These are phyloP conservation scores for Neostethus bicornis DNA, from an alignment of 2,797 vertebrate genomes.

Conservation along the genomic window DNA sequence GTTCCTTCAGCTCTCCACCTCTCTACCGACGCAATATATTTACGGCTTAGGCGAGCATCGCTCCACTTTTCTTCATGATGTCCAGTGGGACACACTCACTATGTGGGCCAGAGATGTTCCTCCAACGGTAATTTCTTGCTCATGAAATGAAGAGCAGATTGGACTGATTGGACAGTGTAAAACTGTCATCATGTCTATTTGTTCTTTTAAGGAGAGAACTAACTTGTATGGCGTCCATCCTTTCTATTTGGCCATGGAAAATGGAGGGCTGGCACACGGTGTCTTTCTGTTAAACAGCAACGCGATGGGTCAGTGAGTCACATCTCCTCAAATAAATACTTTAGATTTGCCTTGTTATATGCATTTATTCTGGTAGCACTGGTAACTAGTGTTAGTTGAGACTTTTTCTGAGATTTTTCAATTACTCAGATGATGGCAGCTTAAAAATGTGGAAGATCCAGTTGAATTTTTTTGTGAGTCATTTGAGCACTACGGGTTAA, in stretches of 20 bases:
- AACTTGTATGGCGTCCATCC: conserved; percentile 91
- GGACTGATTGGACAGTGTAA: not conserved
- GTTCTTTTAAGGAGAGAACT: conserved; percentile 75
- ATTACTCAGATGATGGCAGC: not conserved
- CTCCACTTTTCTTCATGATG: conserved; percentile 81
- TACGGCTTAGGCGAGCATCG: conserved; percentile 90
- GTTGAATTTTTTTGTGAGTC: not conserved
- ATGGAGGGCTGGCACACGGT: conserved; percentile 81
- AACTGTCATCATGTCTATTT: conserved; percentile 12
- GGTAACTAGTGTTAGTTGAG: not conserved
- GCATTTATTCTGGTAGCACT: too few relatives aligned
- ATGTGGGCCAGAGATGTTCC: conserved; percentile 88
- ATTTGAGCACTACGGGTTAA: not conserved
- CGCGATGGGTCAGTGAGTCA: conserved; percentile 83
- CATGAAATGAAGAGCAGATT: not conserved
- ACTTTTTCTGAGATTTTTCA: conserved; percentile 1
- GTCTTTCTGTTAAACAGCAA: conserved; percentile 94
- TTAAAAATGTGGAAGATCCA: conserved; percentile 29
- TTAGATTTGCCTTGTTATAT: not conserved
- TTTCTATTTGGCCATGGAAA: conserved; percentile 88
- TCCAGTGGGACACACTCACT: conserved; percentile 88
- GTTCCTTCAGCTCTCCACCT: conserved; percentile 89
- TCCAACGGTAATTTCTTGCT: conserved; percentile 51
- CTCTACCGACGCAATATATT: conserved; percentile 77
- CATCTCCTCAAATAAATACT: not conserved